Evolutionary conservation across 2,797 vertebrate genomes (phyloP), one percentile per base, ranked within the genome.

Genomic region (Streptopelia turtur): DNA sequence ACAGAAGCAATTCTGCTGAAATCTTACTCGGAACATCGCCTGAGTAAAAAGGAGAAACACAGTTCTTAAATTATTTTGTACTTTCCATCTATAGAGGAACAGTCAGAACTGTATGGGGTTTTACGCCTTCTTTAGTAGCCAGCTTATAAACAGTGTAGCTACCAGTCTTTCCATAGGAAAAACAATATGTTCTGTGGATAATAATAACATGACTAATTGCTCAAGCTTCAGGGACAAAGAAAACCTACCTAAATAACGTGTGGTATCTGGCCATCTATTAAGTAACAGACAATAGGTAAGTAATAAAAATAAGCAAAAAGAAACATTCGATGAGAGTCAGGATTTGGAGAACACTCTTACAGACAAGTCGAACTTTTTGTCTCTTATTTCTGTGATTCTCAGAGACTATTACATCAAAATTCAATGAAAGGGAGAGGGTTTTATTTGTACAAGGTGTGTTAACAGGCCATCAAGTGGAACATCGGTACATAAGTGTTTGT

Each of bases 11-110:
- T 96, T 97, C 96, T 97, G 78, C 93, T 96, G 94, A 97, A 96
- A 96, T 93, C 95, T 96, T 87, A 95, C 83, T 95, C 86, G 75
- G 96, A 97, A 96, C 90, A 83, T 49, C 1, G 92, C 85, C 86
- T 97, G 96, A 96, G 96, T 96, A 95, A 97, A 96, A 97, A 96
- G 92, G 96, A 97, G 96, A 97, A 97, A 97, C 80, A 74, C 52
- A 63, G 92, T 95, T 96, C 95, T 96, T 97, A 96, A 97, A 96
- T 96, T 95, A 87, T 96, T 97, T 96, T 95, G 96, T 97, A 96
- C 96, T 97, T 97, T 97, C 96, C 96, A 93, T 83, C 81, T 92
- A 69, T 28, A 92, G 96, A 95, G 88, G 96, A 96, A 96, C 95
- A 97, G 96, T 97, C 96, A 97, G 92, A 97, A 96, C 96, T 71